Percentiles rank a stretch among this genome's conserved stretches.
phyloP scores from a whole-genome alignment of 2,888 invertebrate genomes.

The Melikaiella ostensackeni region DNA sequence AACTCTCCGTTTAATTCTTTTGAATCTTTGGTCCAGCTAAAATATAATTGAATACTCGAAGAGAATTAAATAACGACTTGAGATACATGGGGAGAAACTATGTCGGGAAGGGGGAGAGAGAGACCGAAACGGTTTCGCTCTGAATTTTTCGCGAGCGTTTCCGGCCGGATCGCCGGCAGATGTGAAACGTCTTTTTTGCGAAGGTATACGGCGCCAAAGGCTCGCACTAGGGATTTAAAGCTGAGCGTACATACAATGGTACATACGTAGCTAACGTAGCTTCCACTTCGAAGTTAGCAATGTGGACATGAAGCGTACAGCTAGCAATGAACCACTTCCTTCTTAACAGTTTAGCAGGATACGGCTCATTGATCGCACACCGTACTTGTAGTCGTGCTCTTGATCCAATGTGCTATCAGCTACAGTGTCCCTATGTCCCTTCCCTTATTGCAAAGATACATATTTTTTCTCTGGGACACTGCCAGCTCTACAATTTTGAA shows the following conservation, averaged over 20 bases:
- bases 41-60: slow-evolving; percentile 1
- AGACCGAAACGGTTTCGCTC: slow-evolving; percentile 27
- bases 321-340: slow-evolving; percentile 78
- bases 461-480: too few species aligned
- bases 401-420: slow-evolving; percentile 72
- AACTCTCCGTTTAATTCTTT: background rate
- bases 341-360: slow-evolving; percentile 78
- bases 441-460: too few species aligned
- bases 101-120: background rate
- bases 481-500: too few species aligned
- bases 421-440: slow-evolving; percentile 42
- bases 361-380: slow-evolving; percentile 76
- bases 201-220: slow-evolving; percentile 39
- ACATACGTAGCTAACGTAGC: slow-evolving; percentile 6
- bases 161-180: slow-evolving; percentile 37
- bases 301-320: slow-evolving; percentile 65
- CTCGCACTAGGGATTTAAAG: slow-evolving; percentile 30
- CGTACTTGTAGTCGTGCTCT: slow-evolving; percentile 68
- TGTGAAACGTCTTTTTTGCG: slow-evolving; percentile 37
- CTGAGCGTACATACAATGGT: slow-evolving; percentile 11
- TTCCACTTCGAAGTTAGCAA: slow-evolving; percentile 41
- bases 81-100: background rate
- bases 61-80: background rate
- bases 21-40: background rate
- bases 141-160: slow-evolving; percentile 34